These are phyloP conservation scores for Agrotis clavis DNA, from an alignment of 2,888 invertebrate genomes.

Conservation along the genomic window DNA sequence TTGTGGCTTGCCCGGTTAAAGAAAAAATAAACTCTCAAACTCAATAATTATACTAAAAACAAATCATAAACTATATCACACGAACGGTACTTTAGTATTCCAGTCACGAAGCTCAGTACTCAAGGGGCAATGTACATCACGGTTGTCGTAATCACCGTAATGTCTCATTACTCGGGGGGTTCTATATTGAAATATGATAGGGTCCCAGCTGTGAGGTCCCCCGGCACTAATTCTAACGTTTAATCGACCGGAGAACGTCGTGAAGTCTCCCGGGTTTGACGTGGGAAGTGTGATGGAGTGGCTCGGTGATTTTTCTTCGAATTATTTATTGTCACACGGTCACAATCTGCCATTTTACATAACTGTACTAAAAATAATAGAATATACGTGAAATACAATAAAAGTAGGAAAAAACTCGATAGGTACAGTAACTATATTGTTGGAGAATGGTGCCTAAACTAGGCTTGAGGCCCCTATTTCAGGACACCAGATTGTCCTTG, in stretches of 20 bases:
- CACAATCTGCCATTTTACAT: too few species aligned
- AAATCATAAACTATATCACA: constrained; percentile 42
- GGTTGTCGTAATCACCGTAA: constrained; percentile 64
- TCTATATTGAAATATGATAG: constrained; percentile 82
- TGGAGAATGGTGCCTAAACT: too few species aligned
- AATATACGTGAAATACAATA: too few species aligned
- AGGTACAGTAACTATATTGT: too few species aligned
- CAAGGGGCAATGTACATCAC: constrained; percentile 67
- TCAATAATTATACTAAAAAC: constrained; percentile 33
- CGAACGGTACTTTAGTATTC: constrained; percentile 48
- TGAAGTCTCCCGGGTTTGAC: constrained; percentile 55
- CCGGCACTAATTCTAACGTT: constrained; percentile 79
- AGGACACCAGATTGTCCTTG: too few species aligned
- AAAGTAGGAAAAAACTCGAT: too few species aligned
- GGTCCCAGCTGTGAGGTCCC: constrained; percentile 79
- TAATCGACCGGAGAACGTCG: constrained; percentile 75
- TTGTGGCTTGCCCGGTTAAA: too few species aligned
- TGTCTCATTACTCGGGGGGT: constrained; percentile 66
- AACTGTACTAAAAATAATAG: too few species aligned
- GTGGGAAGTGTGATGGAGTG: constrained; percentile 58
- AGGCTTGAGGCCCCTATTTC: too few species aligned
- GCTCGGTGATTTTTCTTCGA: constrained; percentile 11
- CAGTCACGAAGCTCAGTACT: constrained; percentile 57
- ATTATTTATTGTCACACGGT: neutral
- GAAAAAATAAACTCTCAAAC: neutral